Conservation (phyloP, 1,140 invertebrate species). For the Nasonia longicornis region DNA sequence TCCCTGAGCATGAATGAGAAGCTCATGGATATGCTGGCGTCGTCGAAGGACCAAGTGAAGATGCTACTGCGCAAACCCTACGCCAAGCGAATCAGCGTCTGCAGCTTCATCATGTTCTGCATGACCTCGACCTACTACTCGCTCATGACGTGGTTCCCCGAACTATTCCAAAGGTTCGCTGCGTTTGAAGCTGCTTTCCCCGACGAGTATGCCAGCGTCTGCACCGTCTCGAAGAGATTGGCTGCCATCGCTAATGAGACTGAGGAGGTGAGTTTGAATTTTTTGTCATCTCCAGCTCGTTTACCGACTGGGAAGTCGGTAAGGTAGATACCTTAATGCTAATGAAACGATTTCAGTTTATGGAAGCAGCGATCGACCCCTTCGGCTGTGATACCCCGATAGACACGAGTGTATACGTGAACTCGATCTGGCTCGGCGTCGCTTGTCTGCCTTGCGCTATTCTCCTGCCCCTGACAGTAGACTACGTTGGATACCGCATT, state of each 20-base stretch:
- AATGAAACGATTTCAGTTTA: neutral
- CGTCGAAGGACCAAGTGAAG: conserved; percentile 51
- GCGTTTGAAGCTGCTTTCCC: conserved; percentile 58
- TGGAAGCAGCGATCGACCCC: conserved; percentile 22
- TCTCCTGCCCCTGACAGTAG: conserved; percentile 62
- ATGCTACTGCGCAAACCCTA: conserved; percentile 54
- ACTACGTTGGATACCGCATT: conserved; percentile 62
- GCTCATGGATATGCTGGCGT: conserved; percentile 38
- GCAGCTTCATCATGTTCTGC: conserved; percentile 52
- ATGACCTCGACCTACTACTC: conserved; percentile 65
- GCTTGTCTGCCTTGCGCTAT: conserved; percentile 64
- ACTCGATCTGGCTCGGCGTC: conserved; percentile 61
- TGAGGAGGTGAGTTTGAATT: neutral
- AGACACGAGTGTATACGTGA: conserved; percentile 58
- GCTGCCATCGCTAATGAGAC: neutral
- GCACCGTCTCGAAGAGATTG: conserved; percentile 54
- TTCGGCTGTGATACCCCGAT: conserved; percentile 54
- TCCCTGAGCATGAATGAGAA: conserved; percentile 24
- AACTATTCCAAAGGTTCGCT: conserved; percentile 66
- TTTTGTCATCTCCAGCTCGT: too few relatives aligned
- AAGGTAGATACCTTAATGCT: neutral
- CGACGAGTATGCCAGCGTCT: conserved; percentile 58
- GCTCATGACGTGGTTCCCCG: conserved; percentile 70
- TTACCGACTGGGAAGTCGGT: neutral
- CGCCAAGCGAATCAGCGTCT: conserved; percentile 49